These are phyloP conservation scores for Melanostoma scalare DNA, from an alignment of 2,888 invertebrate species.

Conservation along the genomic window DNA sequence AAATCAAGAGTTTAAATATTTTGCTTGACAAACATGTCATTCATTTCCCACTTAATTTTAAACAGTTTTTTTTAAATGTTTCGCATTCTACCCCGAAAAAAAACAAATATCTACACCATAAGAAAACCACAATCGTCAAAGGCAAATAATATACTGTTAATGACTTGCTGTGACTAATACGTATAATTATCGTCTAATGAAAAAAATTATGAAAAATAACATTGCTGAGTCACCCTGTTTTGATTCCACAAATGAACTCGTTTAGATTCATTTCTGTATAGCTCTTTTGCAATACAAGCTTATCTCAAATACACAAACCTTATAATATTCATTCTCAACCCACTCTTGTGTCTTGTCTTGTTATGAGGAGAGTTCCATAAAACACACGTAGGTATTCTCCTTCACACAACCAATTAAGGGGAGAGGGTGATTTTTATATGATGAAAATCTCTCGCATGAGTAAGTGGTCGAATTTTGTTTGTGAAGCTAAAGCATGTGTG, in stretches of 20 bases:
- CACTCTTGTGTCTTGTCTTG: no score
- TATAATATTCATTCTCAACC: constrained; percentile 13
- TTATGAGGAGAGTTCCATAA: constrained; percentile 14
- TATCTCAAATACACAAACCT: constrained; percentile 19
- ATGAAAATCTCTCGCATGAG: constrained; percentile 51
- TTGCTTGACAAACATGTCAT: no score
- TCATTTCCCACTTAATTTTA: no score
- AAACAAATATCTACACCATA: no score
- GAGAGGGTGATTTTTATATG: constrained; percentile 18
- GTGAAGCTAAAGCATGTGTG: not conserved
- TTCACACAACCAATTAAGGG: constrained; percentile 31
- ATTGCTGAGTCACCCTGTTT: constrained; percentile 26
- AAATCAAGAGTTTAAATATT: no score
- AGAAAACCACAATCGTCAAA: no score
- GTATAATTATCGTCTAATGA: constrained; percentile 7
- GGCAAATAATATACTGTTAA: not conserved
- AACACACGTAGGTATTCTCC: constrained; percentile 12
- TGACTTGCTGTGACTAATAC: not conserved
- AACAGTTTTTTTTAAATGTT: no score
- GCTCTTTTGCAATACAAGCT: constrained; percentile 20
- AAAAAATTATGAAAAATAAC: not conserved
- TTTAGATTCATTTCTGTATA: constrained; percentile 7
- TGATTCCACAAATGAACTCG: constrained; percentile 19
- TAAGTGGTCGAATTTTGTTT: constrained; percentile 35
- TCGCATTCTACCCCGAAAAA: no score